Conservation (phyloP, 2,888 invertebrate species). For the Latrodectus elegans region DNA sequence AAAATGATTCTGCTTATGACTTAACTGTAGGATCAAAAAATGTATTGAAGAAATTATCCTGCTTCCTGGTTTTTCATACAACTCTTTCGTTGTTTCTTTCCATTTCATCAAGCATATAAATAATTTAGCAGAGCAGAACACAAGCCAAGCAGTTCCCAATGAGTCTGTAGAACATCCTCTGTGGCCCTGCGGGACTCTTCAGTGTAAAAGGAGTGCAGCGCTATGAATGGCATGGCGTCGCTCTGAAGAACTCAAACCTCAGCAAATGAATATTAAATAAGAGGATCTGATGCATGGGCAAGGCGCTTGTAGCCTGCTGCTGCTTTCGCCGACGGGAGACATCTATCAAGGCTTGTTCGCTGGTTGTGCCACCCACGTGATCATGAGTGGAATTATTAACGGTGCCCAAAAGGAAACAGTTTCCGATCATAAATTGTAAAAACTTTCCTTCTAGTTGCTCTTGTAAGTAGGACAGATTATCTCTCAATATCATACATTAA, state of each 20-base stretch:
- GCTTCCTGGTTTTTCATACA: too few relatives aligned
- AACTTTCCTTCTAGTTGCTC: background rate
- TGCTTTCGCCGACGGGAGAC: conserved; percentile 14
- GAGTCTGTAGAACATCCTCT: conserved; percentile 6
- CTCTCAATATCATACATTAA: background rate
- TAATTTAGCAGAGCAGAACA: background rate
- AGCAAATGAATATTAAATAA: conserved; percentile 24
- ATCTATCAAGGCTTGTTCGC: conserved; percentile 17
- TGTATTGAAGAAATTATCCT: too few relatives aligned
- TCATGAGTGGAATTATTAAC: conserved; percentile 22
- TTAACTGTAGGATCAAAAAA: too few relatives aligned
- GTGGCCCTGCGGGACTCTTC: conserved; percentile 11
- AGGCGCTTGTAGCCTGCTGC: conserved; percentile 13
- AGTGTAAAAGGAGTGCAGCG: conserved; percentile 21
- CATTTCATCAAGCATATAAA: too few relatives aligned
- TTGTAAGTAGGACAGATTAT: background rate
- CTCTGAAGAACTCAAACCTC: conserved; percentile 4
- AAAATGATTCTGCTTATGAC: too few relatives aligned
- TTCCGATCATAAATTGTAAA: conserved; percentile 38
- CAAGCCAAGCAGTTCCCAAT: background rate
- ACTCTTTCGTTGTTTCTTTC: too few relatives aligned
- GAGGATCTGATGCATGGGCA: conserved; percentile 12
- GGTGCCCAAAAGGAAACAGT: conserved; percentile 24
- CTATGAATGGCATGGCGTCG: conserved; percentile 36
- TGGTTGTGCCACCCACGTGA: conserved; percentile 41